Conservation (phyloP, 2,888 invertebrate genomes). For the Cylloceria caligata region DNA sequence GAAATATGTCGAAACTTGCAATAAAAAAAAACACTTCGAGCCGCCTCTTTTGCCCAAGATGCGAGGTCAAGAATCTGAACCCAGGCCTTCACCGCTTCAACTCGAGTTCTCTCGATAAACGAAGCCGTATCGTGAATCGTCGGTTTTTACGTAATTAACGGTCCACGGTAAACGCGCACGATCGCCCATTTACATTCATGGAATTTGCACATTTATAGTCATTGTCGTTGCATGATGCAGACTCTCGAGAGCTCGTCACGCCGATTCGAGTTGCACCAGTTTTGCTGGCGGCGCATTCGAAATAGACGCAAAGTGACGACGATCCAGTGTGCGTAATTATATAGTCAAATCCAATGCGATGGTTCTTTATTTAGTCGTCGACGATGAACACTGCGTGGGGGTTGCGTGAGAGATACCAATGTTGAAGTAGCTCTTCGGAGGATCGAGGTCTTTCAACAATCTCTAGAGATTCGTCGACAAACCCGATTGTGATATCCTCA, state of each 20-base stretch:
- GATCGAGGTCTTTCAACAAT: constrained; percentile 19
- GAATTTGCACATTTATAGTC: constrained; percentile 22
- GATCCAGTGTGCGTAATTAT: constrained; percentile 11
- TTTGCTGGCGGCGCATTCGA: not conserved
- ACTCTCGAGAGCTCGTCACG: not conserved
- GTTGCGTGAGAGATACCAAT: constrained; percentile 23
- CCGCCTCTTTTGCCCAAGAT: not conserved
- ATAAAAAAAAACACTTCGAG: not conserved
- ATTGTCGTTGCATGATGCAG: not conserved
- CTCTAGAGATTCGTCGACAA: constrained; percentile 20
- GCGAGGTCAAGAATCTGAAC: not conserved
- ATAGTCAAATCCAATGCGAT: constrained; percentile 1
- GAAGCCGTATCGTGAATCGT: constrained; percentile 39
- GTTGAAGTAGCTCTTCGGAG: constrained; percentile 24
- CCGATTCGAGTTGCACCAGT: constrained; percentile 21
- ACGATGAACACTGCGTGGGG: not conserved
- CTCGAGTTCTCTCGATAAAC: constrained; percentile 49
- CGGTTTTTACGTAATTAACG: constrained; percentile 36
- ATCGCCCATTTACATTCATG: constrained; percentile 10
- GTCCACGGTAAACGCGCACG: constrained; percentile 10
- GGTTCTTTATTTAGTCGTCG: constrained; percentile 31
- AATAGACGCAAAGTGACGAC: constrained; percentile 12
- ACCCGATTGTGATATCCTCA: not conserved
- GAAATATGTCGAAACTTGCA: not conserved
- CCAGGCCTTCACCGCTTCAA: constrained; percentile 25